A percentile compares a stretch with the other conserved stretches of the same genome.
Evolutionary conservation across 2,113 vertebrate species (phyloP).

Genomic region (Grammomys dolichurus): DNA sequence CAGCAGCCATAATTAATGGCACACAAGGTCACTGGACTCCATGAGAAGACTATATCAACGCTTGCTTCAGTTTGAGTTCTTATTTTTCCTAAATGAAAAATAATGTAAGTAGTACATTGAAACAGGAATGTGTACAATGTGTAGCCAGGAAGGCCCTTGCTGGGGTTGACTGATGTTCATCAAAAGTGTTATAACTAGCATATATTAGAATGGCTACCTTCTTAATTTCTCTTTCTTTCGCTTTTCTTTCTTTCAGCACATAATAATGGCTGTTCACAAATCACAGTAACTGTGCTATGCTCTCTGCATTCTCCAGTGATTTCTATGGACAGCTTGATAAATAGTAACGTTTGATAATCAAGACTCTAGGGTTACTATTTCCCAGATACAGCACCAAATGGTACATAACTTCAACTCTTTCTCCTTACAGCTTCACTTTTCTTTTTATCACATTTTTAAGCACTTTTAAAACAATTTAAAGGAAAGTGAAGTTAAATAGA

Average conservation of each 20-base stretch:
- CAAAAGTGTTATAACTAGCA: neutral
- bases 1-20: neutral
- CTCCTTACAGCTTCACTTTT: neutral
- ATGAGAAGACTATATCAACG: neutral
- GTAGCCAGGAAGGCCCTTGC: neutral
- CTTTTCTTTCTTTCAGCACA: neutral
- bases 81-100: neutral
- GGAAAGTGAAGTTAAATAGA: neutral
- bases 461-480: conserved; percentile 32
- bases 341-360: neutral
- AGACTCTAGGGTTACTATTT: neutral
- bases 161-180: neutral
- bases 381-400: neutral
- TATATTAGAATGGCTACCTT: neutral
- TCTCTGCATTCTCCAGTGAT: neutral
- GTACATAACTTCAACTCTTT: neutral
- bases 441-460: neutral
- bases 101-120: neutral
- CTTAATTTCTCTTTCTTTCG: neutral
- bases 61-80: neutral
- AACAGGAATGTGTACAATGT: neutral
- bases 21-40: neutral
- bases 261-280: neutral
- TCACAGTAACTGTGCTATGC: neutral
- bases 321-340: neutral